A percentile compares a stretch with the other conserved stretches of the same genome.
Evolutionary conservation across 2,888 invertebrate species (phyloP).

Genomic region (Romanomermis culicivorax): DNA sequence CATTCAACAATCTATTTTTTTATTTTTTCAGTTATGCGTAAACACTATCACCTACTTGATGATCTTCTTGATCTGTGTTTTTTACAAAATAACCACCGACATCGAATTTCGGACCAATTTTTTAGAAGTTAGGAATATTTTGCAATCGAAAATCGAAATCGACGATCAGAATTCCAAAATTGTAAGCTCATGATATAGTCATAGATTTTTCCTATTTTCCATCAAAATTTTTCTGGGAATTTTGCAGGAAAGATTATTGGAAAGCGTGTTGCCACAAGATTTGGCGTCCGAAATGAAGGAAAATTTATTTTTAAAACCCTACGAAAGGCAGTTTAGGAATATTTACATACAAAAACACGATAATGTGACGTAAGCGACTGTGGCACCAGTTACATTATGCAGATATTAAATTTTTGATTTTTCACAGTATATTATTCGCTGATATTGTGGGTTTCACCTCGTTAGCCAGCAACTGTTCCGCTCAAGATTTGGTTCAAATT

Average conservation of each 20-base stretch:
- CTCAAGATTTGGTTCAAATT: slow-evolving; percentile 64
- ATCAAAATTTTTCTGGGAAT: background rate
- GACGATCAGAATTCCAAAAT: slow-evolving; percentile 73
- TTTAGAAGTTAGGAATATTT: slow-evolving; percentile 74
- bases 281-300: slow-evolving; percentile 75
- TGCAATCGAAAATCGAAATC: slow-evolving; percentile 64
- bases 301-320: slow-evolving; percentile 58
- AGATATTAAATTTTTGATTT: slow-evolving; percentile 3
- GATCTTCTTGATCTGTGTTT: slow-evolving; percentile 77
- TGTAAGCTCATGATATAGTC: slow-evolving; percentile 28
- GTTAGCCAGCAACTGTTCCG: slow-evolving; percentile 64
- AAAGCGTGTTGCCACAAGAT: slow-evolving; percentile 77
- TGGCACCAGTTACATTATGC: background rate
- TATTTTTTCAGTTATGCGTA: slow-evolving; percentile 7
- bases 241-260: slow-evolving; percentile 55
- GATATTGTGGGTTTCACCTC: slow-evolving; percentile 86
- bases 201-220: background rate
- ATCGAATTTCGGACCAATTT: slow-evolving; percentile 78
- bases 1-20: too few relatives aligned
- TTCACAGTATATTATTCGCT: slow-evolving; percentile 61
- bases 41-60: background rate
- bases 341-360: slow-evolving; percentile 88
- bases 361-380: slow-evolving; percentile 56
- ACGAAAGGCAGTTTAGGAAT: slow-evolving; percentile 84
- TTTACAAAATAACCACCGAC: slow-evolving; percentile 79